Percentiles rank a stretch among this genome's conserved stretches.
Conservation (phyloP, 2,888 invertebrate species). For the Pherbina coryleti region DNA sequence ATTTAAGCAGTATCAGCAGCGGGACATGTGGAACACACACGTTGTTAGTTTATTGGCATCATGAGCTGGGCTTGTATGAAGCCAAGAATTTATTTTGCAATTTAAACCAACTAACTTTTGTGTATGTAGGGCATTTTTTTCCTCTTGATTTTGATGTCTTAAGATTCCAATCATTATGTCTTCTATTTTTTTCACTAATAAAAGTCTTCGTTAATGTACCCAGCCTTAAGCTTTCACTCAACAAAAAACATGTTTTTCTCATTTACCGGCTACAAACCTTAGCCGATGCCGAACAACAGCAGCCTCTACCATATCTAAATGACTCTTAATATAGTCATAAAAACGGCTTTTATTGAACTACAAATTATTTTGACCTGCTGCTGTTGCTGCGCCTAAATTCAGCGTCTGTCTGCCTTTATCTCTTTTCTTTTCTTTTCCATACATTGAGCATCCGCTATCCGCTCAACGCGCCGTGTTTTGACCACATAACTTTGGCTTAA, state of each 20-base stretch:
- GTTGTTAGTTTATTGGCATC: neutral
- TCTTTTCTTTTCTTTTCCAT: too few species aligned
- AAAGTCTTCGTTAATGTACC: too few species aligned
- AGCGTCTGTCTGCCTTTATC: neutral
- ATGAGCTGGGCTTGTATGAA: neutral
- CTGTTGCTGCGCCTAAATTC: conserved; percentile 23
- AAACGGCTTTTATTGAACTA: conserved; percentile 64
- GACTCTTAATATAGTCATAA: conserved; percentile 67
- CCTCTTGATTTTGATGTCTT: too few species aligned
- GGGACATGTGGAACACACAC: conserved; percentile 23
- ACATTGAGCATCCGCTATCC: too few species aligned
- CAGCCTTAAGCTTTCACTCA: too few species aligned
- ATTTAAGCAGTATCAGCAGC: neutral
- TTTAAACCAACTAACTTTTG: neutral
- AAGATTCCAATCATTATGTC: too few species aligned
- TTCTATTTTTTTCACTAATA: too few species aligned
- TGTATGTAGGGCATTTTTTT: neutral
- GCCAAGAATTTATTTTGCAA: neutral
- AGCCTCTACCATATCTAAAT: conserved; percentile 48
- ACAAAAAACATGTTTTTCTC: too few species aligned
- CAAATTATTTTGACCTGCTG: conserved; percentile 61
- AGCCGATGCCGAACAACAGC: neutral
- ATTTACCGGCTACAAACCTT: too few species aligned
- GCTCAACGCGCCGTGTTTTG: conserved; percentile 32
- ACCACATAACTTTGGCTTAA: conserved; percentile 43